Evolutionary conservation across 2,888 invertebrate species (phyloP), one percentile per base, ranked within the genome.

Genomic region (Andrena minutula): DNA sequence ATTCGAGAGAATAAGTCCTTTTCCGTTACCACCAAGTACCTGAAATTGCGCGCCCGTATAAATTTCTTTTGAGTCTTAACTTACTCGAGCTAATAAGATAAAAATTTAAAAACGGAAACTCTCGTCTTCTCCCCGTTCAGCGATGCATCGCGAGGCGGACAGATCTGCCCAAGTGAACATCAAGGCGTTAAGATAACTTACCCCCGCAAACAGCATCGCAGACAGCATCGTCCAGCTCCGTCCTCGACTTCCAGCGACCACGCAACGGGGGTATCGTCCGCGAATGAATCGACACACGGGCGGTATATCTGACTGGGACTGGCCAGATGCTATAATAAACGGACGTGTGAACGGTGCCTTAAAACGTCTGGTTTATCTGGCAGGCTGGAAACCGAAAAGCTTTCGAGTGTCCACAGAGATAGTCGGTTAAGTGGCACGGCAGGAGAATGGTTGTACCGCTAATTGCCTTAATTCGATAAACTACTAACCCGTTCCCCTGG

Each of bases 381-480:
- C 83, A 79, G 70, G 85, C 85, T 85, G 88, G 82, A 89, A 89
- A 89, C 88, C 89, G 89, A 90, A 92, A 90, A 92, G 90, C 90
- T 91, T 92, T 91, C 90, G 92, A 91, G 90, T 92, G 89, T 91
- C 90, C 90, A 83, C 76, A 63, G 84, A 84, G 91, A 91, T 91
- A 91, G 88, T 84, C 86, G 82, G 86, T 87, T 90, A 87, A 90
- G 90, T 90, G 90, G 88, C 85, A 85, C 82, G 83, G 84, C 87
- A 86, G 81, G 83, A 86, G 87, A 89, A 90, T 87, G 89, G 90
- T 91, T 91, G 91, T 91, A 92, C 89, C 89, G 90, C 92, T 92
- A 92, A 92, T 92, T 92, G 91, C 91, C 90, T 92, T 92, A 91
- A 92, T 92, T 92, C 91, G 90, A 92, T 91, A 90, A 92, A 92